These are phyloP conservation scores for Chrysochloris asiatica DNA, from an alignment of 2,113 vertebrate genomes.

Conservation along the genomic window DNA sequence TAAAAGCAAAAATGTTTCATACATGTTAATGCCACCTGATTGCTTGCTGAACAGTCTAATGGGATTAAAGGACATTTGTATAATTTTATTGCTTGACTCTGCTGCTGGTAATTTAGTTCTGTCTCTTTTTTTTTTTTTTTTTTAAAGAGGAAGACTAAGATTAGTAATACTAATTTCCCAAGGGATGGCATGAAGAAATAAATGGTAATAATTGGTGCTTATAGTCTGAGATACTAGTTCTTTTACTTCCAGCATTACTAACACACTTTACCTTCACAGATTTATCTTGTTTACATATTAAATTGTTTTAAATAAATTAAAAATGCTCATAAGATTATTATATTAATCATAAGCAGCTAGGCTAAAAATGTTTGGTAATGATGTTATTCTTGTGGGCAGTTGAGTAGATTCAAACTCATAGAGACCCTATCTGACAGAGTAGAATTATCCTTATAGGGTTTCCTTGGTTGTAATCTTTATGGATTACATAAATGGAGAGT, in stretches of 20 bases:
- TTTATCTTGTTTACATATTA: background rate
- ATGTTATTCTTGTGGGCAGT: background rate
- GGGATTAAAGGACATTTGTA: slow-evolving; percentile 23
- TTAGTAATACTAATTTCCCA: slow-evolving; percentile 31
- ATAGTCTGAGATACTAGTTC: background rate
- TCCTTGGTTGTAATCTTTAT: background rate
- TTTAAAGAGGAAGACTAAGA: background rate
- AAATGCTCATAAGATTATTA: background rate
- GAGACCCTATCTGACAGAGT: background rate
- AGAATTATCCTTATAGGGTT: background rate
- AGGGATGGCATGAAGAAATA: background rate
- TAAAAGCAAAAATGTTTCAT: slow-evolving; percentile 60
- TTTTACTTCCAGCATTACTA: background rate
- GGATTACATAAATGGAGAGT: no score
- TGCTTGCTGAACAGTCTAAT: background rate
- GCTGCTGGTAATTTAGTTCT: slow-evolving; percentile 29
- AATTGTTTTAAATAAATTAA: slow-evolving; percentile 20
- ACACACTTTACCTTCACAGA: background rate
- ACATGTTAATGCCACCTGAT: background rate
- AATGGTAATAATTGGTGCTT: background rate
- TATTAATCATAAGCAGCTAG: background rate
- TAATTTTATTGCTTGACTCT: slow-evolving; percentile 30
- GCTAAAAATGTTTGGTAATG: background rate
- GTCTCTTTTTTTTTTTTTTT: no score
- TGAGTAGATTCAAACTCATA: background rate